A percentile compares a stretch with the other conserved stretches of the same genome.
phyloP scores from a whole-genome alignment of 2,797 vertebrate species.

The Onychomys leucogaster region DNA sequence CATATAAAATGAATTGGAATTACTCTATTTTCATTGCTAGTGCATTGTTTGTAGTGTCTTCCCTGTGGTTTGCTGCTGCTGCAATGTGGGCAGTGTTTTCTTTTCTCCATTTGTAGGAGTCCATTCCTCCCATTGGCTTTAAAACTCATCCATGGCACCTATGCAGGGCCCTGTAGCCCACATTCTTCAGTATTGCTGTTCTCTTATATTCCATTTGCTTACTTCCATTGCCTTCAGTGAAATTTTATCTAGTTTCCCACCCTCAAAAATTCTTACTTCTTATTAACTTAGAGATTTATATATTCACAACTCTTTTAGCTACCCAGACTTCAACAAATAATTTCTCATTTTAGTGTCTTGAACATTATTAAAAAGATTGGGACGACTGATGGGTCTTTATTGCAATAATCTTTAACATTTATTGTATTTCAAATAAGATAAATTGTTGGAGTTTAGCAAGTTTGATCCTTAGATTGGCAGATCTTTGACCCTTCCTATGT shows the following conservation, averaged over 20 bases:
- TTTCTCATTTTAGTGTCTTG: background rate
- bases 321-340: background rate
- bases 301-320: background rate
- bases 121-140: too few species aligned
- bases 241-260: background rate
- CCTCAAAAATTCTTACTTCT: background rate
- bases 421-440: background rate
- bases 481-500: fast-evolving
- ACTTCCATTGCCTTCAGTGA: background rate
- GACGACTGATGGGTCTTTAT: background rate
- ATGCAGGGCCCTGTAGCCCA: background rate
- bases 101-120: background rate
- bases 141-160: background rate
- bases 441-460: too few species aligned
- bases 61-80: background rate
- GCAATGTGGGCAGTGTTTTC: too few species aligned
- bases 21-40: background rate
- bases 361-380: background rate
- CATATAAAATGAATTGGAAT: background rate
- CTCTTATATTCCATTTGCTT: background rate
- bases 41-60: too few species aligned
- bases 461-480: background rate
- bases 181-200: background rate
- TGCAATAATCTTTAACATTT: background rate
- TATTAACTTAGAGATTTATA: background rate